These are phyloP conservation scores for Aphaenogaster ashmeadi DNA, from an alignment of 1,140 invertebrate genomes.

Conservation along the genomic window DNA sequence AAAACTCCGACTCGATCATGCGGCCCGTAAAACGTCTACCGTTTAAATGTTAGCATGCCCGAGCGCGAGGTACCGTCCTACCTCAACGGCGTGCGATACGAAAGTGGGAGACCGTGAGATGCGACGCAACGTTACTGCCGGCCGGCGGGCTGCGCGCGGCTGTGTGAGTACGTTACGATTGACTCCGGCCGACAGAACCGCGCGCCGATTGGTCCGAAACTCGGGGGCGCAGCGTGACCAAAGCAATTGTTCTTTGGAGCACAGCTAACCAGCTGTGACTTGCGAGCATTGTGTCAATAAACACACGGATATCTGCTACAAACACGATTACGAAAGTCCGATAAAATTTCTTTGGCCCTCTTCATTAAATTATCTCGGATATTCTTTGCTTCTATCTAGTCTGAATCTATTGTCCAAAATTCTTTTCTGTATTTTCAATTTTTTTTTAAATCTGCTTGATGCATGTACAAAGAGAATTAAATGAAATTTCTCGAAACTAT, in stretches of 20 bases:
- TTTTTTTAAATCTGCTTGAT: background rate
- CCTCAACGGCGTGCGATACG: slow-evolving; percentile 79
- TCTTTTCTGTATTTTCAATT: background rate
- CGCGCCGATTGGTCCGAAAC: slow-evolving; percentile 42
- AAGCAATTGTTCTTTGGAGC: background rate
- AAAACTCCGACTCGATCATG: background rate
- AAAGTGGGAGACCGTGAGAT: slow-evolving; percentile 77
- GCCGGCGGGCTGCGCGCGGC: slow-evolving; percentile 51
- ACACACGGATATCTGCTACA: background rate
- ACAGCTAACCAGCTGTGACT: background rate
- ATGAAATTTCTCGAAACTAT: background rate
- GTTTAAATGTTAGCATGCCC: background rate
- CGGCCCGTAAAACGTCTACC: background rate
- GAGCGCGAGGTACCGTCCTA: slow-evolving; percentile 62
- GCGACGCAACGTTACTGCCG: slow-evolving; percentile 67
- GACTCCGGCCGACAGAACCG: slow-evolving; percentile 16
- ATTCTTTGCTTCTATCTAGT: background rate
- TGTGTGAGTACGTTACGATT: slow-evolving; percentile 51
- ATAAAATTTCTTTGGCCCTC: background rate
- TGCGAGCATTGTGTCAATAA: background rate
- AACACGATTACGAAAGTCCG: background rate
- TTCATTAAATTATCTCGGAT: no score
- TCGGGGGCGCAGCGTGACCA: slow-evolving; percentile 13
- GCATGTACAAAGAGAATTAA: background rate
- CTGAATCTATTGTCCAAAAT: background rate